phyloP scores from a whole-genome alignment of 2,888 invertebrate genomes.

The Bruchidius siliquastri region DNA sequence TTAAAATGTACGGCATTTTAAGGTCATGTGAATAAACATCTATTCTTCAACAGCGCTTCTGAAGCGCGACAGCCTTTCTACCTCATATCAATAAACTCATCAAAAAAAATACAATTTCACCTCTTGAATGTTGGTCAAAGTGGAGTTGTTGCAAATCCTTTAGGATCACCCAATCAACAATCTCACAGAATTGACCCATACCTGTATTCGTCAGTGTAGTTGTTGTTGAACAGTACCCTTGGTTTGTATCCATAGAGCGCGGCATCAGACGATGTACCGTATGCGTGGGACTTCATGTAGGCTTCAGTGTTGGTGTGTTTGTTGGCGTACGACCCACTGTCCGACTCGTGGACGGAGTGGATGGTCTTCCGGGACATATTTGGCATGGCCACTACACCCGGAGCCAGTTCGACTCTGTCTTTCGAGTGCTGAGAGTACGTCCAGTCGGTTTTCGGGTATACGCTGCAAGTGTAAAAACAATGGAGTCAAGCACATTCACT shows the following conservation, averaged over 20 bases:
- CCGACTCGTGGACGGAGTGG: constrained; percentile 28
- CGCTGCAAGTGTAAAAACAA: constrained; percentile 54
- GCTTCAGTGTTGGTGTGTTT: constrained; percentile 40
- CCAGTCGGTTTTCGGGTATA: constrained; percentile 87
- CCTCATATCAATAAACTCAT: no score
- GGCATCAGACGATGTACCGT: background rate
- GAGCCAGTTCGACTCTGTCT: constrained; percentile 73
- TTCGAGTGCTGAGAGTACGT: constrained; percentile 81
- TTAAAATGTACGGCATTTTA: no score
- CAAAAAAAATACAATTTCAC: no score
- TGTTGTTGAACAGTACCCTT: constrained; percentile 26
- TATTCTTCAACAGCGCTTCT: no score
- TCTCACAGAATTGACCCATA: no score
- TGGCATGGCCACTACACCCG: constrained; percentile 77
- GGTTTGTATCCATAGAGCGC: constrained; percentile 7
- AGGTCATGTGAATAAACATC: no score
- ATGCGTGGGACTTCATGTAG: constrained; percentile 7
- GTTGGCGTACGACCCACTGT: constrained; percentile 17
- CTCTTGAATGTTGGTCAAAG: no score
- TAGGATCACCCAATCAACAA: no score
- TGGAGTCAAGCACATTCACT: background rate
- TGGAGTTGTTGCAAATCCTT: no score
- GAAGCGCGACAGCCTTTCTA: no score
- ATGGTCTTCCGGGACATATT: constrained; percentile 82
- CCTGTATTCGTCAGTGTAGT: constrained; percentile 11